Evolutionary conservation across 2,113 vertebrate genomes (phyloP), one percentile per base, ranked within the genome.

Genomic region (Corythaixoides concolor): DNA sequence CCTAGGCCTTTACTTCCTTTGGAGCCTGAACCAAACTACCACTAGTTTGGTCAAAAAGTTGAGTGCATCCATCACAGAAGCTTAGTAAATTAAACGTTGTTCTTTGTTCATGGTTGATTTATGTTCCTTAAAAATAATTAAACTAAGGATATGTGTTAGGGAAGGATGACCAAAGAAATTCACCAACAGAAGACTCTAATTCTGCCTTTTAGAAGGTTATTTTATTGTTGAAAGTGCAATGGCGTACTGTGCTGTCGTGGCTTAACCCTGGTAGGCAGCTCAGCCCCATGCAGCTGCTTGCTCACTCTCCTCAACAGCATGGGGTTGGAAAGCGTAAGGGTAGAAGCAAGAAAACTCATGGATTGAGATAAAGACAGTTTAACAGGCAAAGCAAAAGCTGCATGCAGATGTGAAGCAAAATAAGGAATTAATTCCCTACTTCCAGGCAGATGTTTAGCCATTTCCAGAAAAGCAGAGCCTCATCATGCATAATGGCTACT

Each of bases 181-280:
- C 33, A 6, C 19, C n/a, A 64, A 63, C 15, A 68, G 53, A 77
- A 74, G 20, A 19, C 27, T 85, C 26, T 68, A 56, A 45, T 49
- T 78, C 35, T 85, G 39, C 26, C 33, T 75, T 35, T 74, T 53
- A 64, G 23, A 75, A 58, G 17, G 43, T 43, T 63, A 30, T 53
- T 75, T 75, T 26, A 43, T n/a, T 80, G 56, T 37, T 89, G 20
- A 33, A 60, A 66, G 39, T 69, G 21, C 72, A 91, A 4, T 35
- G 12, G 22, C 3, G 0, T 47, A 33, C 14, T 28, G 2, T 22
- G 76, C 41, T 62, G 41, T 53, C 2, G 2, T 41, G 21, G 24
- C 41, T 86, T 64, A 59, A 70, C 22, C n/a, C 11, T 21, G 11
- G 35, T 24, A 66, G n/a, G n/a, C 64, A 37, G 19, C 19, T 63